Base-by-base conservation (phyloP, 2,113 vertebrate species). In the Chaetura pelagica region DNA sequence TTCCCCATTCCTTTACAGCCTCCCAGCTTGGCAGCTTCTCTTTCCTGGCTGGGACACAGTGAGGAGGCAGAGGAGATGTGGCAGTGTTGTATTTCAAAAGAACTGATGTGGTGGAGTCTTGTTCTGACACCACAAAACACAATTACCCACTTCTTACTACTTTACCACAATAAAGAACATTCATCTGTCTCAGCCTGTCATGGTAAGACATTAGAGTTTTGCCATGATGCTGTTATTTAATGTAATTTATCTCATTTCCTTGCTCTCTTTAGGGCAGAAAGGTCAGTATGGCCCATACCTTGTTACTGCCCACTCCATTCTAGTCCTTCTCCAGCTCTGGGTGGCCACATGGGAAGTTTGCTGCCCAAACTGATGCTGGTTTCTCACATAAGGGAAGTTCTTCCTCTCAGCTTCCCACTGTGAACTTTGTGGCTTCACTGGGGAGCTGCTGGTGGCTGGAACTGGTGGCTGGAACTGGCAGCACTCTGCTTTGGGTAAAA, bases 391-490 rank as follows among this genome's bases (percentile, higher is more conserved):
- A 68, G 95, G 51, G 17, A 52, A 87, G 40, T 0, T 3, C 22
- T 89, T 89, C 89, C 72, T 27, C 89, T 61, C 24, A 38, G 73
- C 71, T 94, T 91, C 85, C 71, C 42, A 12, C n/a, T 3, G 34
- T 30, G 73, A 9, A 72, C 51, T 30, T 24, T 38, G 63, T 4
- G 7, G 6, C 91, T 91, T 90, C 89, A 84, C 89, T 3, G 10
- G 89, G 52, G 94, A 93, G 58, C 74, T 4, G 48, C 92, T 82
- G 84, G 92, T 0, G 12, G 79, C 83, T 75, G 89, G 74, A 92
- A 21, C 89, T 95, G 96, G 89, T 84, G 67, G 59, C 8, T 8
- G 14, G 89, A 64, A 23, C 89, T 95, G 96, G 89, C 93, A 92
- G 80, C 69, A 12, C 51, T 2, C 52, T 49, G 73, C 79, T 78